Evolutionary conservation across 1,140 invertebrate genomes (phyloP).

Genomic region (Anastrepha ludens): DNA sequence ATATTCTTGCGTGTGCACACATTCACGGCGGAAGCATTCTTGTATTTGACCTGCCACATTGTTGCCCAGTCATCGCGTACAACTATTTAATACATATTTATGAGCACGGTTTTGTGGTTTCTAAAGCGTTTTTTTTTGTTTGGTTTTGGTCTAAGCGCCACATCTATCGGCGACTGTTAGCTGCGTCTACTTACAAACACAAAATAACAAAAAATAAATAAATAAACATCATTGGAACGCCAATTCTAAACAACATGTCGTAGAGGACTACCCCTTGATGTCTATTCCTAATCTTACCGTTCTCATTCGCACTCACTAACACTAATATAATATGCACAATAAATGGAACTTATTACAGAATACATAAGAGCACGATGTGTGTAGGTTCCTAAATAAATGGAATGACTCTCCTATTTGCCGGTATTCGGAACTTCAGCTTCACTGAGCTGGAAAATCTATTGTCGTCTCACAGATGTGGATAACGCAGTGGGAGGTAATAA

Average conservation of each 20-base stretch:
- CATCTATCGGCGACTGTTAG: not conserved
- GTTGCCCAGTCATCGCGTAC: not conserved
- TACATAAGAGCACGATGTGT: not conserved
- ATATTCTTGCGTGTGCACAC: not conserved
- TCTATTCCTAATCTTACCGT: not conserved
- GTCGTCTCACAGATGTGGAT: not conserved
- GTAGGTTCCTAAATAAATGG: not conserved
- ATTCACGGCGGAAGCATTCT: not conserved
- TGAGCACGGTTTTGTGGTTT: not conserved
- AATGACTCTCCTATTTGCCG: not conserved
- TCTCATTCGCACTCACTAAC: not conserved
- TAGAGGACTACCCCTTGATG: too few species aligned
- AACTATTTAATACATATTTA: slow-evolving; percentile 36
- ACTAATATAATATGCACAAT: not conserved
- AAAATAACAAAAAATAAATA: not conserved
- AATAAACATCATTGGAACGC: not conserved
- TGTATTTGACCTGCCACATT: slow-evolving; percentile 4
- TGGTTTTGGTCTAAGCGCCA: too few species aligned
- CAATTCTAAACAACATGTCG: too few species aligned
- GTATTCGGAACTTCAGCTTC: not conserved
- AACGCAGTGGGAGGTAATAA: not conserved
- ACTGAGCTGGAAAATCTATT: not conserved
- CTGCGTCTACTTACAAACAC: not conserved
- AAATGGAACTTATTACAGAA: not conserved
- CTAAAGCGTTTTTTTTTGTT: too few species aligned